Evolutionary conservation across 23 tunicate species (phyloP).

Genomic region (Styela clava): DNA sequence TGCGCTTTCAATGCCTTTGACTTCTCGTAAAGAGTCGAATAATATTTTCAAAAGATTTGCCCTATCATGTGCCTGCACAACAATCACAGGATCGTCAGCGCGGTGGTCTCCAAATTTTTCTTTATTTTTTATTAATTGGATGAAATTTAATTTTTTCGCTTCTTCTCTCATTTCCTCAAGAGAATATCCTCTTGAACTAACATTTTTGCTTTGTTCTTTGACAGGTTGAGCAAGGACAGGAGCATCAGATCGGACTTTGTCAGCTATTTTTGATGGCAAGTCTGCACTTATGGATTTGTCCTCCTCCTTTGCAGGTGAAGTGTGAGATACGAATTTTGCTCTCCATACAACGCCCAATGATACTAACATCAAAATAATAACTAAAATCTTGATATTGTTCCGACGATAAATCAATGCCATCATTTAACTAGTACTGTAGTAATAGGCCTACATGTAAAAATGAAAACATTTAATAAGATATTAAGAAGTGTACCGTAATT

Average conservation of each 20-base stretch:
- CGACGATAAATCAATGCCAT: neutral
- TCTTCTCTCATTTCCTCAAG: conserved; percentile 5
- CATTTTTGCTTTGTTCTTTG: neutral
- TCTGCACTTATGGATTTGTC: neutral
- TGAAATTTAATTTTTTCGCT: conserved; percentile 37
- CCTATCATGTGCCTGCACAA: conserved; percentile 71
- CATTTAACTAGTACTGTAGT: too few relatives aligned
- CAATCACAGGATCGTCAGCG: conserved; percentile 41
- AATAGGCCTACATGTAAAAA: too few relatives aligned
- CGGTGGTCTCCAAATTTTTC: conserved; percentile 52
- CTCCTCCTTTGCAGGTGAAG: neutral
- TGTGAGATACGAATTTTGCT: neutral
- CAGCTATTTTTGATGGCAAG: neutral
- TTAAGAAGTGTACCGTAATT: too few relatives aligned
- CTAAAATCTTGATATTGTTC: neutral
- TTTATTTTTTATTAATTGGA: conserved; percentile 51
- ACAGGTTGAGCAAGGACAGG: neutral
- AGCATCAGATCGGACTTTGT: neutral
- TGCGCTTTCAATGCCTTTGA: conserved; percentile 56
- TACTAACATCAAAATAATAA: neutral
- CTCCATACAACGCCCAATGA: neutral
- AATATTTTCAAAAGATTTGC: conserved; percentile 48
- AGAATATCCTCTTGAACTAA: neutral
- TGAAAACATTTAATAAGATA: too few relatives aligned
- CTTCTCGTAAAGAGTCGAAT: conserved; percentile 47